Conservation (phyloP, 2,888 invertebrate genomes). For the Drosophila siamana region DNA sequence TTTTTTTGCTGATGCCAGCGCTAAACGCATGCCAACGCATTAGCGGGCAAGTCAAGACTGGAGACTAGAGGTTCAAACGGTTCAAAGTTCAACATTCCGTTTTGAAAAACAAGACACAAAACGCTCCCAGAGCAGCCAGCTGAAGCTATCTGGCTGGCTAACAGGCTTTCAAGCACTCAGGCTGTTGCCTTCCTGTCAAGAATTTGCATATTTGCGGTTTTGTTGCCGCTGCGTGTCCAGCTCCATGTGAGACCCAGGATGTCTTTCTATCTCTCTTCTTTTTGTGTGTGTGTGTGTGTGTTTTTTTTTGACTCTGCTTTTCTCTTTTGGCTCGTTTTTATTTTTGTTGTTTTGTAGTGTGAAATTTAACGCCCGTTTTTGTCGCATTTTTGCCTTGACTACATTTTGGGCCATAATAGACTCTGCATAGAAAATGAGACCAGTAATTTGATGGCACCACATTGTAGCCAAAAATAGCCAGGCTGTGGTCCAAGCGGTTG, state of each 20-base stretch:
- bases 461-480: conserved; percentile 70
- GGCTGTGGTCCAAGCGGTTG: conserved; percentile 55
- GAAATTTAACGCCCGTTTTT: conserved; percentile 76
- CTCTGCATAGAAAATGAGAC: conserved; percentile 77
- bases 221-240: conserved; percentile 61
- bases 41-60: conserved; percentile 48
- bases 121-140: not conserved
- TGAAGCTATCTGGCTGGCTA: not conserved
- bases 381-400: conserved; percentile 71
- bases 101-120: conserved; percentile 21
- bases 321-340: conserved; percentile 9
- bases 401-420: conserved; percentile 69
- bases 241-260: conserved; percentile 60
- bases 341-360: conserved; percentile 53
- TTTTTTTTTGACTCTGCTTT: not conserved
- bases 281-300: not conserved
- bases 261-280: conserved; percentile 19
- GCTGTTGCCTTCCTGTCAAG: conserved; percentile 64
- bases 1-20: conserved; percentile 40
- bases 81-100: conserved; percentile 72
- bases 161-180: conserved; percentile 14
- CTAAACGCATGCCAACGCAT: conserved; percentile 55
- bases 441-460: conserved; percentile 77
- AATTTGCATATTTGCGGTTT: conserved; percentile 77
- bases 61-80: conserved; percentile 27